Evolutionary conservation across 2,113 vertebrate species (phyloP), one percentile per base, ranked within the genome.

Genomic region (Lanius ludovicianus): DNA sequence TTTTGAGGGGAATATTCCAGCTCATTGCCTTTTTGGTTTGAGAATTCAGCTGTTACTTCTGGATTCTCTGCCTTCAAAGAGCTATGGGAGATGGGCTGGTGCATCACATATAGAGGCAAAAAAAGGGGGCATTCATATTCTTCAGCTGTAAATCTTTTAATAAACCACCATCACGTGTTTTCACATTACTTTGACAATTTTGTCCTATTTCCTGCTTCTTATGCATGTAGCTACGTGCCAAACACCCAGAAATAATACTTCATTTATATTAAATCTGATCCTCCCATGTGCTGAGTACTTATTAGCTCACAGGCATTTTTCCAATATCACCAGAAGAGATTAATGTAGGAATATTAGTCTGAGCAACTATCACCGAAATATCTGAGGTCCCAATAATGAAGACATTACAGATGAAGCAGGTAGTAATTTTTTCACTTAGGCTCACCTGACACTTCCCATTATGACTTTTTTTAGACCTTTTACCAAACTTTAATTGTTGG

Each of bases 21-120:
- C 30, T 89, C 64, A 33, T 65, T 94, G 96, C 56, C 60, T 84
- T 92, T 96, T 94, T 69, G 73, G 89, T 96, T 90, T 89, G 56
- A 89, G 76, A 92, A 95, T 84, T 96, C 96, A 96, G 76, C 90
- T 97, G 95, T 89, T 90, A 78, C 68, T 96, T 94, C 96, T 95
- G 83, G 88, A 84, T 93, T 77, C 73, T 90, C 52, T 90, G 76
- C 52, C 44, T 90, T 84, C 73, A 87, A 55, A 92, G 79, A 90
- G 73, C 84, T 52, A 10, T 74, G 17, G 63, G 50, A 87, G 46
- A 82, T 57, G 60, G 74, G 25, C 69, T 89, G 71, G 16, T 81
- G 35, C 44, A 84, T 79, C 65, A 79, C 2, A 5, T 35, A 31
- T 9, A 69, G 64, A 83, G 31, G 60, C 28, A 87, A 76, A 94